A percentile compares a stretch with the other conserved stretches of the same genome.
Evolutionary conservation across 1,140 invertebrate genomes (phyloP).

Genomic region (Drosophila hydei): DNA sequence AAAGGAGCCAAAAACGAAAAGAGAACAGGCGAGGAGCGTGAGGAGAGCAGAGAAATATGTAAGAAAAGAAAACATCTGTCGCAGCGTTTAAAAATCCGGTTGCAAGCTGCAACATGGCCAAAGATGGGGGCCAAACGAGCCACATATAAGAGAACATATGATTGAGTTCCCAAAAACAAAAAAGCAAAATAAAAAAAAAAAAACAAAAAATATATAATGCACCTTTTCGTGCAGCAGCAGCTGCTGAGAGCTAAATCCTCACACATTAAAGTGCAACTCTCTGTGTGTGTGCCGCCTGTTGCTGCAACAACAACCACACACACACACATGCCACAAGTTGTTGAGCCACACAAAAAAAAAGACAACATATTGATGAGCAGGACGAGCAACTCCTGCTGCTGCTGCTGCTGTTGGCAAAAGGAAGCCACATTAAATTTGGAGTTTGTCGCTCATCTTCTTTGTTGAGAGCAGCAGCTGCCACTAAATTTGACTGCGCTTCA

Average conservation of each 20-base stretch:
- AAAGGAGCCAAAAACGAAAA: slow-evolving; percentile 5
- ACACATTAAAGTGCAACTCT: background rate
- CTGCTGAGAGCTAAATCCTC: slow-evolving; percentile 38
- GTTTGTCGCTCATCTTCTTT: slow-evolving; percentile 56
- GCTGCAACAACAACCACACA: slow-evolving; percentile 3
- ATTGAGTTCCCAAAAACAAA: slow-evolving; percentile 56
- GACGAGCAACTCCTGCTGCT: slow-evolving; percentile 22
- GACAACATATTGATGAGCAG: slow-evolving; percentile 27
- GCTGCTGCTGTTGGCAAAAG: slow-evolving; percentile 36
- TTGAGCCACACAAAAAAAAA: slow-evolving; percentile 18
- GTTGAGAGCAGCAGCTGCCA: slow-evolving; percentile 17
- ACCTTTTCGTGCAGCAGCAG: slow-evolving; percentile 62
- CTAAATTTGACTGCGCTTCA: background rate
- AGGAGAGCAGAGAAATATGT: background rate
- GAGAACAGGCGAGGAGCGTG: slow-evolving; percentile 18
- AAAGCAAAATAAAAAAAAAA: slow-evolving; percentile 29
- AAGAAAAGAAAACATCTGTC: slow-evolving; percentile 66
- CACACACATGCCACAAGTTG: slow-evolving; percentile 39
- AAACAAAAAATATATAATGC: slow-evolving; percentile 23
- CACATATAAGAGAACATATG: slow-evolving; percentile 59
- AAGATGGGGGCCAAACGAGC: slow-evolving; percentile 43
- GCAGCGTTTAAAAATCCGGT: slow-evolving; percentile 59
- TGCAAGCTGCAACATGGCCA: slow-evolving; percentile 70
- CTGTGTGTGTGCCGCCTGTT: slow-evolving; percentile 24
- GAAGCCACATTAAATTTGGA: slow-evolving; percentile 51